Evolutionary conservation across 1,140 invertebrate species (phyloP).

Genomic region (Choristoneura fumiferana): DNA sequence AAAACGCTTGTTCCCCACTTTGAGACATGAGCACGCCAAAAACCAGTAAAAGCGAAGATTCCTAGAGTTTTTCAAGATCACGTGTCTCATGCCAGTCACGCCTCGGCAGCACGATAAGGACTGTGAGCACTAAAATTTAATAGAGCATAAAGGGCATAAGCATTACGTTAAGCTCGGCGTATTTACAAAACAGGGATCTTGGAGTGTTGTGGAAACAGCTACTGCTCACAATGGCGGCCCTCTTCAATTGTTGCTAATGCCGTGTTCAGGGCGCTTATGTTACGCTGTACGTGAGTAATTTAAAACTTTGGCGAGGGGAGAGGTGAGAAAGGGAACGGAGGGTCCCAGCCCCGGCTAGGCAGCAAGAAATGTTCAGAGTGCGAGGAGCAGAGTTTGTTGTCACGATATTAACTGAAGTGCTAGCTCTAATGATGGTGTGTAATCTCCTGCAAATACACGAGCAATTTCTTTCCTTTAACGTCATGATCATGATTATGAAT

Average conservation of each 20-base stretch:
- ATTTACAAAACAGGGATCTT: not conserved
- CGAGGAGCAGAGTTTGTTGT: no score
- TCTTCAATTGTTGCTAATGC: constrained; percentile 15
- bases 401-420: no score
- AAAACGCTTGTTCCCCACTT: constrained; percentile 1
- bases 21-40: not conserved
- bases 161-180: not conserved
- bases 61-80: constrained; percentile 5
- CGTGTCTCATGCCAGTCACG: constrained; percentile 7
- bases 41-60: not conserved
- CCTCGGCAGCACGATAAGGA: not conserved
- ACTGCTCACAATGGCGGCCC: constrained; percentile 12
- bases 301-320: constrained; percentile 4
- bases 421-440: no score
- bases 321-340: not conserved
- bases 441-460: no score
- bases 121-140: constrained; percentile 4
- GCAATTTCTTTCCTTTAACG: no score
- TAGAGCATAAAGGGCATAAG: not conserved
- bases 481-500: no score
- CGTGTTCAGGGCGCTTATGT: constrained; percentile 16
- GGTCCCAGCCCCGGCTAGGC: no score
- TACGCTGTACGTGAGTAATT: constrained; percentile 7
- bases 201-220: constrained; percentile 1
- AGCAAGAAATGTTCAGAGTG: no score